These are phyloP conservation scores for Marasmarcha lunaedactyla DNA, from an alignment of 2,888 invertebrate genomes.

Conservation along the genomic window DNA sequence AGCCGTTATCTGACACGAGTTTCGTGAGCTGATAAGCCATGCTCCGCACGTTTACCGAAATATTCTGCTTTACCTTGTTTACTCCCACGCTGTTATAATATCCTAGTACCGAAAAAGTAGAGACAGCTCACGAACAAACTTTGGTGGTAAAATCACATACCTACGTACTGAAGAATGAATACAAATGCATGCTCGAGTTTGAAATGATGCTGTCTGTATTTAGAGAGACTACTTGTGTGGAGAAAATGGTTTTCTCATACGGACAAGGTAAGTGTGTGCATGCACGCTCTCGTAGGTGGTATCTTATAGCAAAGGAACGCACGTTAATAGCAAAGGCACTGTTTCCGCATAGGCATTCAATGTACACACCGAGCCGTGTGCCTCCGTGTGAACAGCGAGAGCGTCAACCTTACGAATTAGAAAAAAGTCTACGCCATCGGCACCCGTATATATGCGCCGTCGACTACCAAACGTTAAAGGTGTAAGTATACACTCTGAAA, in stretches of 20 bases:
- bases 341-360: conserved; percentile 64
- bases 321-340: conserved; percentile 63
- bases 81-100: conserved; percentile 27
- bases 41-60: background rate
- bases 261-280: conserved; percentile 26
- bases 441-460: conserved; percentile 9
- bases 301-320: conserved; percentile 62
- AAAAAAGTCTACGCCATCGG: conserved; percentile 49
- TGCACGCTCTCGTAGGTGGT: conserved; percentile 47
- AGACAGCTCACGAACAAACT: conserved; percentile 55
- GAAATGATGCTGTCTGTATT: conserved; percentile 20
- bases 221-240: conserved; percentile 30
- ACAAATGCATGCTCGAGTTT: conserved; percentile 27
- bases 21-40: background rate
- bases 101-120: conserved; percentile 53
- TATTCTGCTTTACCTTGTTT: background rate
- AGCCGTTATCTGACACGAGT: background rate
- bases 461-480: conserved; percentile 20
- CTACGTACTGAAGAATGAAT: background rate
- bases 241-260: conserved; percentile 49
- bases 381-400: conserved; percentile 56
- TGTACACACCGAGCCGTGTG: conserved; percentile 35
- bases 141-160: conserved; percentile 28
- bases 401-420: conserved; percentile 67
- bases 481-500: conserved; percentile 16